Base-by-base conservation (phyloP, 2,888 invertebrate genomes). In the Nineta flava region DNA sequence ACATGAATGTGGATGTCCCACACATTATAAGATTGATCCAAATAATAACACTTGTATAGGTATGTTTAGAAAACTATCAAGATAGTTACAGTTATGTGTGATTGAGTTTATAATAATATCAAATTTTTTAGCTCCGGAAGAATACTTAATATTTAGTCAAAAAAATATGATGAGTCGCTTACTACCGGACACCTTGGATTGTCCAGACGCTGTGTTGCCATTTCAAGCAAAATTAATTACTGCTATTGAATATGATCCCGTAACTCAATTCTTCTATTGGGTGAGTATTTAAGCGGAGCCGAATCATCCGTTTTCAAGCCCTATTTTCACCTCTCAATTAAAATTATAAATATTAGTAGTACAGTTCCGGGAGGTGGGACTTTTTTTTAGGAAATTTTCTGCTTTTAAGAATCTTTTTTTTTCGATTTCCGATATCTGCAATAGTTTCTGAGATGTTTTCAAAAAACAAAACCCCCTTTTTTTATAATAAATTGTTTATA, bases 211-310 rank as follows among this genome's bases (percentile, higher is more conserved):
- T 1, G 79, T 81, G 42, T 68, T 92, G 21, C 86, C 90, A 0
- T 76, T 91, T 9, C 79, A 82, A 7, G 84, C 85, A 4, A 87
- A 84, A 62, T 82, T 81, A 58, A 79, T 90, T 1, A 77, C 81
- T 55, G 83, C 91, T 0, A 81, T 95, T 31, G 90, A 88, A 62
- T 94, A 84, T 62, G 94, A 95, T 67, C 87, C 91, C 0, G 73
- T 79, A 42, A 73, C 79, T 9, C 77, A 80, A 54, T 71, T 73
- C 56, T 66, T 84, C 38, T 84, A 81, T 62, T 84, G 84, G 83
- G 79, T 83, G 63, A 65, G 65, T 60, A 26, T 26, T 26, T n/a
- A n/a, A 34, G 12, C 15, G 10, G 34, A 9, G 34, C n/a, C n/a
- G n/a, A n/a, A n/a, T n/a, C n/a, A n/a, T n/a, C n/a, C n/a, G n/a